These are phyloP conservation scores for Salvelinus namaycush DNA, from an alignment of 2,113 vertebrate genomes.

Conservation along the genomic window DNA sequence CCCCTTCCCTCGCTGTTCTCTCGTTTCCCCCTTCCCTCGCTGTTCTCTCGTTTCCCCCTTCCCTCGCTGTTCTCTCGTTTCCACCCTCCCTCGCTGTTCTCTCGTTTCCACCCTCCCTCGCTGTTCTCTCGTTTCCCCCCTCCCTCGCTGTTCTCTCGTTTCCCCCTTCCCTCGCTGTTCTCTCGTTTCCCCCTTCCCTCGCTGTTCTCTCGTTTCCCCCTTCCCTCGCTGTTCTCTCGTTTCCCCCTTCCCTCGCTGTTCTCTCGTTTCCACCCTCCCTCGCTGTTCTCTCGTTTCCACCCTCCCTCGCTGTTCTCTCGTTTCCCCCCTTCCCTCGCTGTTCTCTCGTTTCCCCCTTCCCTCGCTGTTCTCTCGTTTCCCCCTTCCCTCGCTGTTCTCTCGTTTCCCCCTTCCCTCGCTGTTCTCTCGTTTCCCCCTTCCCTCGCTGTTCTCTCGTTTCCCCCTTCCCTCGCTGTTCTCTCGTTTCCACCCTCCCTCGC, in stretches of 20 bases:
- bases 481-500: not conserved
- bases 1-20: not conserved
- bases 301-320: not conserved
- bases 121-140: not conserved
- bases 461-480: not conserved
- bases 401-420: not conserved
- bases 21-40: not conserved
- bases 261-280: not conserved
- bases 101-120: not conserved
- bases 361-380: too few relatives aligned
- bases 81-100: too few relatives aligned
- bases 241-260: not conserved
- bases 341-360: not conserved
- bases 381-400: not conserved
- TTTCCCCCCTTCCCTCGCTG: not conserved
- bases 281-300: not conserved
- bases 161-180: not conserved
- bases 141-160: not conserved
- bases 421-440: too few relatives aligned
- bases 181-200: not conserved
- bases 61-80: not conserved
- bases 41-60: not conserved
- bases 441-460: not conserved
- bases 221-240: not conserved
- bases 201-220: not conserved